Evolutionary conservation across 2,888 invertebrate genomes (phyloP), one percentile per base, ranked within the genome.

Genomic region (Idaea dimidiata): DNA sequence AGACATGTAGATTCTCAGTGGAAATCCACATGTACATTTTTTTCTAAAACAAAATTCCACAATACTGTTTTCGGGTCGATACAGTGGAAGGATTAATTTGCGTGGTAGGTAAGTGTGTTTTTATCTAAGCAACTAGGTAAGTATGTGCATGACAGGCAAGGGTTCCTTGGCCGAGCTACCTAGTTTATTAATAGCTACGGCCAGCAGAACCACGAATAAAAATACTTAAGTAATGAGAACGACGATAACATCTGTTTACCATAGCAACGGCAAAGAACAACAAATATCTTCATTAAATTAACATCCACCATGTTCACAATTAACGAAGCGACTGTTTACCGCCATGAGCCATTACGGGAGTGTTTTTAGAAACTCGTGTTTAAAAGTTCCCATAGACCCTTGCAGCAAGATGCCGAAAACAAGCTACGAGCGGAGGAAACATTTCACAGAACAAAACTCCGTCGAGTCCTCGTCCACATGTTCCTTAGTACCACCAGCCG

Each of bases 321-420:
- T 54, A 62, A 60, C 60, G 71, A 68, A 66, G 65, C 16, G 59
- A 62, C 58, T 54, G 59, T 54, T 60, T 66, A 61, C 60, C 57
- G 54, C 59, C 74, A 91, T 91, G 89, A 80, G 72, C 72, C 95
- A 95, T 82, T 87, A 86, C 60, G 93, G 93, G 69, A 94, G 95
- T 76, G 94, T 94, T 59, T 96, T 95, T 84, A 94, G 93, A 68
- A 95, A 96, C 88, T 95, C 95, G 53, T 96, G 96, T 79, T 79
- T 96, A 16, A 95, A 94, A 87, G 94, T 95, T 68, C 96, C 96
- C 16, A 91, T 95, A 62, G 95, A 96, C 89, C 95, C 96, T 2
- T 91, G 93, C 68, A 96, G 93, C 79, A 94, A 95, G 78, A 95
- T 95, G 86, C 96, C 96, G 16, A 95, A 94, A 70, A 95, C 96